Conservation (phyloP, 2,113 vertebrate genomes). For the Vireo altiloquus region DNA sequence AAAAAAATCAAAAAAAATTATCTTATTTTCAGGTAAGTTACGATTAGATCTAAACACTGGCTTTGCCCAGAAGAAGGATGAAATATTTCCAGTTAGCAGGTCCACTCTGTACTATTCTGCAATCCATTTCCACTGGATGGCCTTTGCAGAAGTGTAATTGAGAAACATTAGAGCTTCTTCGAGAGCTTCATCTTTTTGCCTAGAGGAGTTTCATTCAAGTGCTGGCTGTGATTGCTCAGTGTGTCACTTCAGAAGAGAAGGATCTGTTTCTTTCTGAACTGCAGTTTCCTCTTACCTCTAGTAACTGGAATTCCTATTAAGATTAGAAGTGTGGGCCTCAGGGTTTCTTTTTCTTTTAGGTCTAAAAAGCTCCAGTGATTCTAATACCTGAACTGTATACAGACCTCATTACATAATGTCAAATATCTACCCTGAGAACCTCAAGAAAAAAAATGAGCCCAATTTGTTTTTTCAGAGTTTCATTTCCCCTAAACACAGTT, state of each 20-base stretch:
- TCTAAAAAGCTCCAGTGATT: not conserved
- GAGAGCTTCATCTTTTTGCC: not conserved
- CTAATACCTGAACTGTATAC: not conserved
- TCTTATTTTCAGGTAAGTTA: not conserved
- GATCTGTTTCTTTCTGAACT: not conserved
- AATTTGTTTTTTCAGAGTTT: not conserved
- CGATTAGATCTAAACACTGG: not conserved
- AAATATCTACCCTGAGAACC: not conserved
- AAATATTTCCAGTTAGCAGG: not conserved
- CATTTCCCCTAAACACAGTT: not conserved
- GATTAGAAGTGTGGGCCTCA: not conserved
- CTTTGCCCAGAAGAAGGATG: not conserved
- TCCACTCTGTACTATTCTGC: not conserved
- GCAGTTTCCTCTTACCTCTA: not conserved
- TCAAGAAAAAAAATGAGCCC: not conserved
- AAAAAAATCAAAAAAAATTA: not conserved
- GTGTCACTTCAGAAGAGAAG: not conserved
- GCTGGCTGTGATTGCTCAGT: not conserved
- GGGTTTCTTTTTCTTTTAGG: not conserved
- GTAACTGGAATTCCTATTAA: not conserved
- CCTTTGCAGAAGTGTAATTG: not conserved
- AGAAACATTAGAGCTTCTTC: not conserved
- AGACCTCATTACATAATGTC: not conserved
- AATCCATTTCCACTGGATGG: not conserved
- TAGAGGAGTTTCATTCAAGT: not conserved